These are phyloP conservation scores for Mylabris sibirica DNA, from an alignment of 2,888 invertebrate genomes.

Conservation along the genomic window DNA sequence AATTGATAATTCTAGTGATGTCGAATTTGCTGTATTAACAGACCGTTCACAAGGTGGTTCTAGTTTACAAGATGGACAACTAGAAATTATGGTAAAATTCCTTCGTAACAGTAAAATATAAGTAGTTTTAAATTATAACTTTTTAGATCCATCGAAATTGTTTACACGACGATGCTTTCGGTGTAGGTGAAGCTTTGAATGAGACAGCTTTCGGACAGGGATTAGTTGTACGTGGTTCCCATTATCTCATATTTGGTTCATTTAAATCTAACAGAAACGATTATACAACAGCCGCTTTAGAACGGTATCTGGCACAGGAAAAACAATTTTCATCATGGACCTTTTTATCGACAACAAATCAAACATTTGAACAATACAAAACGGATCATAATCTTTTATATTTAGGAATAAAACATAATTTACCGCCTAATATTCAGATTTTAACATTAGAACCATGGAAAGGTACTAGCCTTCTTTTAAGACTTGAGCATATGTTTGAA, in stretches of 20 bases:
- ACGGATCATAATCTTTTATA: not conserved
- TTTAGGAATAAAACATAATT: slow-evolving; percentile 47
- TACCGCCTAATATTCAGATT: slow-evolving; percentile 77
- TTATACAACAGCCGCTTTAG: slow-evolving; percentile 52
- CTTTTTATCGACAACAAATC: not conserved
- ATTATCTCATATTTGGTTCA: slow-evolving; percentile 44
- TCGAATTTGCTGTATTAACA: slow-evolving; percentile 65
- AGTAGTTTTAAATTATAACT: not conserved
- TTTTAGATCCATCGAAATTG: slow-evolving; percentile 79
- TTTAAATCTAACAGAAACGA: slow-evolving; percentile 13
- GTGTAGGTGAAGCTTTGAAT: slow-evolving; percentile 88
- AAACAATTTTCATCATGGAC: slow-evolving; percentile 67
- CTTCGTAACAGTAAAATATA: not conserved
- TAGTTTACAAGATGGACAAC: slow-evolving; percentile 62
- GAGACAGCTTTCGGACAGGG: slow-evolving; percentile 76
- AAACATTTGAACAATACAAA: not conserved
- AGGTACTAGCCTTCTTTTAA: slow-evolving; percentile 52
- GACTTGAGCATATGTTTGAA: slow-evolving; percentile 71
- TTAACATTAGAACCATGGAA: slow-evolving; percentile 82
- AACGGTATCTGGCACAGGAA: slow-evolving; percentile 62
- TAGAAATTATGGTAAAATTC: slow-evolving; percentile 22
- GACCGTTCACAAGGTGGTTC: slow-evolving; percentile 70
- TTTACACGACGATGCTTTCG: slow-evolving; percentile 86
- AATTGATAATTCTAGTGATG: slow-evolving; percentile 59
- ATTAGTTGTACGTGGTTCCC: slow-evolving; percentile 70